Evolutionary conservation across 2,888 invertebrate genomes (phyloP).

Genomic region (Polia nebulosa): DNA sequence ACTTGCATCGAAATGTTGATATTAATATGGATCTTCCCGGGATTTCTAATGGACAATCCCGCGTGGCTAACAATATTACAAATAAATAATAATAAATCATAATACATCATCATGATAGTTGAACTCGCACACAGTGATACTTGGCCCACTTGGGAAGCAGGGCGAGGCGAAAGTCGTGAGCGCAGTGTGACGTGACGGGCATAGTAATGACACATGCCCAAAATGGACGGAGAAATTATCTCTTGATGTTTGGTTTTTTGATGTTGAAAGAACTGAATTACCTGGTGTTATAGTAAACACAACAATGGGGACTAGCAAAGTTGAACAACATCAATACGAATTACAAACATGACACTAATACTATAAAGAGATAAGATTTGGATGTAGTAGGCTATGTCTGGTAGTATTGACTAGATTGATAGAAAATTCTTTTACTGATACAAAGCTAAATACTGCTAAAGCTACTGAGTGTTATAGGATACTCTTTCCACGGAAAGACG

Average conservation of each 20-base stretch:
- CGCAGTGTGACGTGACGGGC: constrained; percentile 66
- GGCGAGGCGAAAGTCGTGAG: constrained; percentile 78
- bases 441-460: no score
- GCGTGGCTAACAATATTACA: no score
- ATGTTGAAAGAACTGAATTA: constrained; percentile 28
- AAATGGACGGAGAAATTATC: constrained; percentile 52
- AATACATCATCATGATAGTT: constrained; percentile 43
- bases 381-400: not conserved
- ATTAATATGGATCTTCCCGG: no score
- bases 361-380: not conserved
- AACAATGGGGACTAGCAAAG: not conserved
- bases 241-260: constrained; percentile 13
- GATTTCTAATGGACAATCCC: no score
- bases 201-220: constrained; percentile 61
- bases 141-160: constrained; percentile 80
- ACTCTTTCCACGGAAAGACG: not conserved
- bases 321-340: not conserved
- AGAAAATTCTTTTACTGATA: not conserved
- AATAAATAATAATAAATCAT: no score
- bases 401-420: not conserved
- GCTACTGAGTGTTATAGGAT: no score
- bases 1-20: no score
- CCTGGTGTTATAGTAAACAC: not conserved
- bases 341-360: not conserved
- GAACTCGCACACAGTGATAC: constrained; percentile 62